Base-by-base conservation (phyloP, 2,113 vertebrate species). In the Morone chrysops region DNA sequence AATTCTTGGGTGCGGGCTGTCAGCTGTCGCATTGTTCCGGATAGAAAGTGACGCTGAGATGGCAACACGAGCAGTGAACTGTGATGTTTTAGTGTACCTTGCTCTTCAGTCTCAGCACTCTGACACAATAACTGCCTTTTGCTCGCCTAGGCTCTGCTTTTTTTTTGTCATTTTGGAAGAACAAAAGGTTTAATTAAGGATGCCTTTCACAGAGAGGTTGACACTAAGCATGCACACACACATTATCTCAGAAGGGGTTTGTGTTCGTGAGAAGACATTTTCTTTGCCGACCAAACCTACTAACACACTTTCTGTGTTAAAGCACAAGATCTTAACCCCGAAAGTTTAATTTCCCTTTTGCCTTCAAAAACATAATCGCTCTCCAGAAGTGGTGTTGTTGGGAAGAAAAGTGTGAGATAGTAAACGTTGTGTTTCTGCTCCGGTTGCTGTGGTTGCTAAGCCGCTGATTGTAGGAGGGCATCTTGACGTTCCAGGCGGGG, bases 21-120 rank as follows among this genome's bases (percentile, higher is more conserved):
- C 96, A 97, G 96, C 96, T 96, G 96, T 97, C 93, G 94, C 95
- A 94, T 97, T 96, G 95, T 96, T 94, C 95, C 87, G 93, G 94
- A 92, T 92, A 70, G 92, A 95, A 93, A 86, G 94, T 95, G 53
- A 84, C 94, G 96, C 96, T 92, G 95, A 96, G 95, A 96, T 86
- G 92, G 93, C 93, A 95, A 94, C 94, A 91, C 63, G 93, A 89
- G 83, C 94, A 90, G 87, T 92, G 95, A 95, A 95, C 95, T 96
- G 94, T 94, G 94, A 95, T 95, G 92, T 93, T 93, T 93, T 86
- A 92, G 94, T 93, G 92, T 93, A 94, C 90, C 91, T 89, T 38
- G 76, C 90, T 92, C 82, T 80, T 91, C 91, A 81, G 76, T 93
- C 87, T 87, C 75, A 18, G 80, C 91, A 76, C 93, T 80, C 87